Evolutionary conservation across 2,113 vertebrate genomes (phyloP).

Genomic region (Pterophyllum scalare): DNA sequence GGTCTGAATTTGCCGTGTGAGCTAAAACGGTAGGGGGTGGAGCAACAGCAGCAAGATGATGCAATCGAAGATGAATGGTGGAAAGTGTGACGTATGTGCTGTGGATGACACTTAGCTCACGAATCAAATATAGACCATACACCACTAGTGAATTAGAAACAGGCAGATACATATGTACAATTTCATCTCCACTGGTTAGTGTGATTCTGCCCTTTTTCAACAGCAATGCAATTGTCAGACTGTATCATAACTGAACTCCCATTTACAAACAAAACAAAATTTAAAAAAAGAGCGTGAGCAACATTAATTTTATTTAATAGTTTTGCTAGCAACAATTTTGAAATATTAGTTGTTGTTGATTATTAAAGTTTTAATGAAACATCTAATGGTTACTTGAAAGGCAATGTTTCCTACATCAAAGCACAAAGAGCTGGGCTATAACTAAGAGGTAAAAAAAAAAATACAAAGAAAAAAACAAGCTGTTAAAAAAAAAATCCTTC

Average conservation of each 20-base stretch:
- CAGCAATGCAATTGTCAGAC: constrained; percentile 33
- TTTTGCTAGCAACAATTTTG: background rate
- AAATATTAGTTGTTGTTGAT: background rate
- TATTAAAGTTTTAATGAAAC: background rate
- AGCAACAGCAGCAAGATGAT: constrained; percentile 31
- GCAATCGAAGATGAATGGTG: constrained; percentile 59
- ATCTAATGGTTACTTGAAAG: background rate
- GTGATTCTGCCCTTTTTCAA: background rate
- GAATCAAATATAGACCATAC: constrained; percentile 56
- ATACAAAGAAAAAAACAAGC: background rate
- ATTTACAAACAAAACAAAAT: constrained; percentile 10
- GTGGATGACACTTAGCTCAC: constrained; percentile 40
- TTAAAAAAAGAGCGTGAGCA: background rate
- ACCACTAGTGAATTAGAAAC: constrained; percentile 39
- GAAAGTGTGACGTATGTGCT: constrained; percentile 54
- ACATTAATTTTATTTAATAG: background rate
- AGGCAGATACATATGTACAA: constrained; percentile 46
- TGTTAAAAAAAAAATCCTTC: background rate
- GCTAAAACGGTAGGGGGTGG: constrained; percentile 24
- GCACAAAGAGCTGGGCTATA: background rate
- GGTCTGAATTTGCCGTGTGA: constrained; percentile 31
- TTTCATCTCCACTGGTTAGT: constrained; percentile 28
- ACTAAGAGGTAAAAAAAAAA: constrained; percentile 26
- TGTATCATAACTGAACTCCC: constrained; percentile 23
- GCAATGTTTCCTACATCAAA: constrained; percentile 9